A percentile compares a stretch with the other conserved stretches of the same genome.
phyloP scores from a whole-genome alignment of 2,113 vertebrate species.

The Okapia johnstoni region DNA sequence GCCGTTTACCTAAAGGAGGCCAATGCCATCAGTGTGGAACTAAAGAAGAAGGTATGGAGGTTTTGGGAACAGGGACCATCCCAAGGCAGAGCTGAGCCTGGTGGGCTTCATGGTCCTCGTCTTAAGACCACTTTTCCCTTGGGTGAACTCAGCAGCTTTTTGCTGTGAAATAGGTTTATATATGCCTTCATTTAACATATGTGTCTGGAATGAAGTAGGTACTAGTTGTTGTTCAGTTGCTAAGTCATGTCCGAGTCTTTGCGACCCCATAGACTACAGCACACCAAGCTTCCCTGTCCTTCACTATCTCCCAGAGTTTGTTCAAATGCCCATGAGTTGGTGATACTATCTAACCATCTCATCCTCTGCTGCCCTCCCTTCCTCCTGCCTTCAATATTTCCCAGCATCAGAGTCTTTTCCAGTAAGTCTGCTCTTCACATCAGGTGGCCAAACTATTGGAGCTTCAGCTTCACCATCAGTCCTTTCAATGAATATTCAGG shows the following conservation, averaged over 20 bases:
- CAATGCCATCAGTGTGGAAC: conserved; percentile 97
- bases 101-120: fast-evolving
- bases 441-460: not conserved
- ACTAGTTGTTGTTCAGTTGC: not conserved
- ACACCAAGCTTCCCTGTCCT: not conserved
- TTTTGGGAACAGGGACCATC: fast-evolving
- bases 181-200: not conserved
- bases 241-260: not conserved
- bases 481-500: not conserved
- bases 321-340: not conserved
- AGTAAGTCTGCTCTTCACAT: not conserved
- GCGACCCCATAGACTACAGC: not conserved
- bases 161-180: not conserved
- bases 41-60: conserved; percentile 94
- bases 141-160: not conserved
- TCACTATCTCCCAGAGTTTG: not conserved
- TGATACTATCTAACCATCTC: not conserved
- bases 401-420: not conserved
- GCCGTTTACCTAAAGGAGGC: conserved; percentile 98
- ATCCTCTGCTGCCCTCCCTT: not conserved
- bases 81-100: not conserved
- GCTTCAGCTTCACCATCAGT: not conserved
- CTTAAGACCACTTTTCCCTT: not conserved
- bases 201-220: not conserved
- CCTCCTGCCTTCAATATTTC: not conserved